A percentile compares a stretch with the other conserved stretches of the same genome.
Conservation (phyloP, 2,888 invertebrate species). For the Napeogenes sylphis region DNA sequence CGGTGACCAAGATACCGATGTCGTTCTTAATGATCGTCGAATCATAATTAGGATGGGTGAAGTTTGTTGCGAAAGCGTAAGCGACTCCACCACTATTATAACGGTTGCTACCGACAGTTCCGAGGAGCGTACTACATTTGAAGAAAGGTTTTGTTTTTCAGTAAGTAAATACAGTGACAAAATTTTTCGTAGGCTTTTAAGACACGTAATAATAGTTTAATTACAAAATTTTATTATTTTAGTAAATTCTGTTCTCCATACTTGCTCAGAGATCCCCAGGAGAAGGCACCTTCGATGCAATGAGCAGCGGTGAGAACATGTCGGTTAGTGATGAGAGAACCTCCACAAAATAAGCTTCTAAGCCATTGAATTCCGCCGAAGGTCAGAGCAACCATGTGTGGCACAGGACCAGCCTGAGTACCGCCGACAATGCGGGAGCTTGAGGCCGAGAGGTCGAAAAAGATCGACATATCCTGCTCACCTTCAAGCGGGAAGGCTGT, state of each 20-base stretch:
- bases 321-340: slow-evolving; percentile 12
- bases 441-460: slow-evolving; percentile 45
- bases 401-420: slow-evolving; percentile 45
- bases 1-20: slow-evolving; percentile 38
- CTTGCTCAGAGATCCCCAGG: slow-evolving; percentile 40
- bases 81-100: slow-evolving; percentile 46
- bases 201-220: no score
- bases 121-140: background rate
- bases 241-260: slow-evolving; percentile 14
- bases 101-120: slow-evolving; percentile 37
- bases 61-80: slow-evolving; percentile 43
- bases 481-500: slow-evolving; percentile 48
- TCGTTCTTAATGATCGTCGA: slow-evolving; percentile 39
- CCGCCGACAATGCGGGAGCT: slow-evolving; percentile 55
- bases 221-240: no score
- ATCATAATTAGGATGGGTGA: slow-evolving; percentile 48
- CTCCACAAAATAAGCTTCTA: slow-evolving; percentile 11
- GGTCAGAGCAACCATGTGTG: slow-evolving; percentile 29
- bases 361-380: background rate
- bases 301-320: slow-evolving; percentile 10
- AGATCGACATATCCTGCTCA: slow-evolving; percentile 44
- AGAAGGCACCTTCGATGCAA: background rate
- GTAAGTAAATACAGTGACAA: background rate
- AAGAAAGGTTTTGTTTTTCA: background rate
- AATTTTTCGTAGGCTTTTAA: no score